A percentile compares a stretch with the other conserved stretches of the same genome.
These are phyloP conservation scores for Rhadinocentrus ornatus DNA, from an alignment of 2,797 vertebrate genomes.

Conservation along the genomic window DNA sequence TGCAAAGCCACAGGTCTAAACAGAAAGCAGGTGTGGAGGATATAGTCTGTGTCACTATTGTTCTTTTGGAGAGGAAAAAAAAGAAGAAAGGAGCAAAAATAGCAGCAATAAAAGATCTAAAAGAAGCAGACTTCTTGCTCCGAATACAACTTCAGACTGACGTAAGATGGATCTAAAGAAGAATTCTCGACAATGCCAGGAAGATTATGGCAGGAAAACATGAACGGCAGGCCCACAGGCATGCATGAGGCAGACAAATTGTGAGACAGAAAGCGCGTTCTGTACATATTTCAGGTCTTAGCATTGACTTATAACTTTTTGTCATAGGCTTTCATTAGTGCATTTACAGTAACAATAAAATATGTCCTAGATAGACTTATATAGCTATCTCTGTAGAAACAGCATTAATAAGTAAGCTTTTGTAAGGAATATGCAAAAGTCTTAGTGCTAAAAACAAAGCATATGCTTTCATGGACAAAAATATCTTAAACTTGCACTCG, in stretches of 20 bases:
- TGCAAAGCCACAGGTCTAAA: conserved; percentile 56
- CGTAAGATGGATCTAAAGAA: conserved; percentile 30
- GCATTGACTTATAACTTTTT: conserved; percentile 1
- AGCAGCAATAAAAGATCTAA: conserved; percentile 58
- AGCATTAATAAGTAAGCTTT: background rate
- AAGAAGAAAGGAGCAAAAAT: conserved; percentile 63
- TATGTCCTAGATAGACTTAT: no score
- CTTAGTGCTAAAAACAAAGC: background rate
- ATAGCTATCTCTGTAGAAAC: no score
- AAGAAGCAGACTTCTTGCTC: conserved; percentile 47
- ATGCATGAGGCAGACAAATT: conserved; percentile 25
- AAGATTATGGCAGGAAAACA: conserved; percentile 65
- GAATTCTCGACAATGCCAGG: conserved; percentile 66
- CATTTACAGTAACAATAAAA: background rate
- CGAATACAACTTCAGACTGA: conserved; percentile 42
- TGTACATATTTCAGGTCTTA: conserved; percentile 1
- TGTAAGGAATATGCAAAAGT: background rate
- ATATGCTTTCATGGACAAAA: background rate
- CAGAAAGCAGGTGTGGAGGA: conserved; percentile 65
- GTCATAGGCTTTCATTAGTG: background rate
- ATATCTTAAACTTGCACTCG: background rate
- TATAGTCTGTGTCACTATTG: conserved; percentile 43
- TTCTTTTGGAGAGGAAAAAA: conserved; percentile 64
- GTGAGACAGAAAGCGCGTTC: conserved; percentile 18
- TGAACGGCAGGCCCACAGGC: conserved; percentile 7